These are phyloP conservation scores for Pseudoips prasinana DNA, from an alignment of 2,888 invertebrate species.

Conservation along the genomic window DNA sequence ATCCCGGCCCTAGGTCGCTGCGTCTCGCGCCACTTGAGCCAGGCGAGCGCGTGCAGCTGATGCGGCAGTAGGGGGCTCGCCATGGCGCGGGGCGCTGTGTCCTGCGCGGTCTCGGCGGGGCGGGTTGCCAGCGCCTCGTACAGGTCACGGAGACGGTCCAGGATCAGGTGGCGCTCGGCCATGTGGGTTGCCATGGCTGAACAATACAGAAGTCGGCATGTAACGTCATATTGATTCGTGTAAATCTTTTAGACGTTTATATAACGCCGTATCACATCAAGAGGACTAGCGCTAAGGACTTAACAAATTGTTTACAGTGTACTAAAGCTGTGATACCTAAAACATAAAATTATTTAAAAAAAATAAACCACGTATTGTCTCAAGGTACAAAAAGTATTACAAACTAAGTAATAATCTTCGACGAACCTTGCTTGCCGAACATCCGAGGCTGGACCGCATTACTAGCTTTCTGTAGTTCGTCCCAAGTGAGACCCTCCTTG, in stretches of 20 bases:
- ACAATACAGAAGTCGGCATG: no score
- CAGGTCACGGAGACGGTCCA: slow-evolving; percentile 86
- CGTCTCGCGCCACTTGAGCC: slow-evolving; percentile 95
- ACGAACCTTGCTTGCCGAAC: slow-evolving; percentile 77
- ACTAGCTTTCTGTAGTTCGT: slow-evolving; percentile 76
- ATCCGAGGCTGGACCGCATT: slow-evolving; percentile 79
- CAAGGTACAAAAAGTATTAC: no score
- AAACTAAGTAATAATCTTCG: no score
- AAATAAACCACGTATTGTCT: no score
- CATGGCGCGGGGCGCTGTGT: slow-evolving; percentile 84
- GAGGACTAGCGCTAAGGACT: no score
- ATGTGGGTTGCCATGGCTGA: slow-evolving; percentile 86
- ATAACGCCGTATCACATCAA: no score
- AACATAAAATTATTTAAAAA: no score
- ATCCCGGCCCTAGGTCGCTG: slow-evolving; percentile 94
- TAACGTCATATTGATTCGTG: no score
- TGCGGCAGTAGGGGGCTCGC: slow-evolving; percentile 88
- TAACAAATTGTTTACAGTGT: no score
- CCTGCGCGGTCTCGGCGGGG: slow-evolving; percentile 83
- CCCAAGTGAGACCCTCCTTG: slow-evolving; percentile 67
- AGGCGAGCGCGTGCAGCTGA: slow-evolving; percentile 92
- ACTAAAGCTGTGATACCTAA: no score
- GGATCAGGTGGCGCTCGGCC: slow-evolving; percentile 85
- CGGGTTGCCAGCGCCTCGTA: slow-evolving; percentile 86
- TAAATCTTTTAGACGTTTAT: no score